A percentile compares a stretch with the other conserved stretches of the same genome.
phyloP scores from a whole-genome alignment of 2,797 vertebrate genomes.

The Phataginus tetradactyla region DNA sequence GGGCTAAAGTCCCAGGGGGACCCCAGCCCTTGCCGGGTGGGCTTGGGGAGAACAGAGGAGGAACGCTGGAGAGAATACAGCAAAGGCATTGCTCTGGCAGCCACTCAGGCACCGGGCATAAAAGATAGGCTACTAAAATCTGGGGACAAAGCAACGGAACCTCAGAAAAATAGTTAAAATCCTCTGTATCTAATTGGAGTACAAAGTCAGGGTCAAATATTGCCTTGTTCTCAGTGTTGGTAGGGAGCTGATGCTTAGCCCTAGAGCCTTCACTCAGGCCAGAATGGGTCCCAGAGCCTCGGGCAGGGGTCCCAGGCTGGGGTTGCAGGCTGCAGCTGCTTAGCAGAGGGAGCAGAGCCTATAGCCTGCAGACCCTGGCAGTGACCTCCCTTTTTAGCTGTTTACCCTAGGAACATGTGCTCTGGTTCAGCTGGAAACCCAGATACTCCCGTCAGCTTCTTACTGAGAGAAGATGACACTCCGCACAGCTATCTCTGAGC shows the following conservation, averaged over 20 bases:
- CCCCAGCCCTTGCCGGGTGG: not conserved
- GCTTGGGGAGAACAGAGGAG: not conserved
- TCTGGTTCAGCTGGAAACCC: not conserved
- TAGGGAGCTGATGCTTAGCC: not conserved
- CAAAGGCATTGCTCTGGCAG: not conserved
- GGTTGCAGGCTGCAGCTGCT: not conserved
- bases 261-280: not conserved
- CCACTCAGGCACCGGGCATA: not conserved
- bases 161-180: not conserved
- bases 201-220: not conserved
- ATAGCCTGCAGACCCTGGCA: not conserved
- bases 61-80: not conserved
- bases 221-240: not conserved
- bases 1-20: not conserved
- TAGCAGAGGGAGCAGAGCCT: not conserved
- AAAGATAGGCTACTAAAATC: not conserved
- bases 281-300: not conserved
- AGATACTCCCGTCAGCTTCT: not conserved
- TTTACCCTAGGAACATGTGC: not conserved
- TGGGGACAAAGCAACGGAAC: not conserved
- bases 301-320: not conserved
- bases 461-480: not conserved
- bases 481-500: not conserved
- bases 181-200: not conserved
- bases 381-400: not conserved